Base-by-base conservation (phyloP, 2,797 vertebrate genomes). In the Cossypha caffra region DNA sequence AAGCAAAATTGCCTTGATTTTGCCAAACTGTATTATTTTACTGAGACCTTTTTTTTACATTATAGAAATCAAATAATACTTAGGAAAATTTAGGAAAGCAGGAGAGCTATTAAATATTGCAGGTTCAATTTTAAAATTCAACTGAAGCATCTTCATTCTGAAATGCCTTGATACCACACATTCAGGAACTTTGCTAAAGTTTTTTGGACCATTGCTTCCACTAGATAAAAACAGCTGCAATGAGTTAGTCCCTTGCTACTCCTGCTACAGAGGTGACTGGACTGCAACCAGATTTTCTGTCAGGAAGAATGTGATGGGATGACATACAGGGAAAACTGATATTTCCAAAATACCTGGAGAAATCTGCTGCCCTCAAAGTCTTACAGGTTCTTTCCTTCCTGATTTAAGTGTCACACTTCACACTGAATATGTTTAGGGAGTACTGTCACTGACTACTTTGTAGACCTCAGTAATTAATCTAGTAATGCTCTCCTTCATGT, bases 381-480 rank as follows among this genome's bases (percentile, higher is more conserved):
- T 68, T 78, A 25, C 11, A 42, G 3, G 12, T 73, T 92, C 47
- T 92, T 82, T 45, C 13, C 15, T 74, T 7, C 14, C 21, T 58
- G 37, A 37, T 37, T 37, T 37, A 80, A 96, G 83, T 73, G 61
- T 57, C 68, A 54, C 40, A 63, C 6, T 79, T 61, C 13, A 67
- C 21, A 42, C 33, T 59, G 16, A 87, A 42, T 89, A 55, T 55
- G 28, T 89, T 74, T 80, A 81, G 45, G 43, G 18, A 47, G 31
- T 59, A 14, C 0, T 24, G 59, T 63, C 71, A 86, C 76, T 61
- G 58, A 67, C 26, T 93, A 67, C 71, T 66, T 64, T 86, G 68
- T 86, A 94, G 69, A 66, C 40, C 52, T 54, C 55, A 66, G 50
- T 86, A 96, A 92, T 92, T 95, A 83, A 85, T 77, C 42, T 87